Evolutionary conservation across 2,113 vertebrate genomes (phyloP).

Genomic region (Conger conger): DNA sequence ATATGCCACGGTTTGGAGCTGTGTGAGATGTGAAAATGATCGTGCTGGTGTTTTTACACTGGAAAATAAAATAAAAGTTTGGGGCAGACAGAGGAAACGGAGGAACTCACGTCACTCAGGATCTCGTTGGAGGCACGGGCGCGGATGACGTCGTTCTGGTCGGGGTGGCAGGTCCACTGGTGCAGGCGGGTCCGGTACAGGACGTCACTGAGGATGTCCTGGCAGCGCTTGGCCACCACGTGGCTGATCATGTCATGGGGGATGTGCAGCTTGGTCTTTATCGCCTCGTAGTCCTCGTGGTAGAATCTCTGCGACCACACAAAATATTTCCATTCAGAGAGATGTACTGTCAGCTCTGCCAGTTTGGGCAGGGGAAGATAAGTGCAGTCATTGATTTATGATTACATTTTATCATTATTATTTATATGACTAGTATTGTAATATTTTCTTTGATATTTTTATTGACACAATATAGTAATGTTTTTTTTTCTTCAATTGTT

Average conservation of each 20-base stretch:
- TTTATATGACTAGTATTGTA: too few relatives aligned
- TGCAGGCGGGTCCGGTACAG: constrained; percentile 87
- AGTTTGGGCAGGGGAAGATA: too few relatives aligned
- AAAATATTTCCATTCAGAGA: background rate
- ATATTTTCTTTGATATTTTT: too few relatives aligned
- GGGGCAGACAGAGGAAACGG: background rate
- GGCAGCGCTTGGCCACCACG: constrained; percentile 87
- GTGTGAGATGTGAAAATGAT: too few relatives aligned
- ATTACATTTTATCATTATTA: too few relatives aligned
- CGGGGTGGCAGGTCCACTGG: constrained; percentile 91
- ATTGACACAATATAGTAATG: too few relatives aligned
- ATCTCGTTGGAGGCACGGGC: constrained; percentile 90
- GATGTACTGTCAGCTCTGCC: background rate
- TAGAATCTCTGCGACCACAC: constrained; percentile 75
- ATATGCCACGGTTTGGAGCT: too few relatives aligned
- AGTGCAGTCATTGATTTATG: too few relatives aligned
- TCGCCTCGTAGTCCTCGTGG: constrained; percentile 82
- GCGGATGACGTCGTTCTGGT: constrained; percentile 77
- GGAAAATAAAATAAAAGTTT: too few relatives aligned
- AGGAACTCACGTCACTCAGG: constrained; percentile 83
- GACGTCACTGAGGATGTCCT: constrained; percentile 92
- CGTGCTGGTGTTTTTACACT: too few relatives aligned
- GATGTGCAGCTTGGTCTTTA: constrained; percentile 83
- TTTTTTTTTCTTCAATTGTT: too few relatives aligned
- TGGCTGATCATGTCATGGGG: constrained; percentile 92